Evolutionary conservation across 2,113 vertebrate species (phyloP).

Genomic region (Semnornis frantzii): DNA sequence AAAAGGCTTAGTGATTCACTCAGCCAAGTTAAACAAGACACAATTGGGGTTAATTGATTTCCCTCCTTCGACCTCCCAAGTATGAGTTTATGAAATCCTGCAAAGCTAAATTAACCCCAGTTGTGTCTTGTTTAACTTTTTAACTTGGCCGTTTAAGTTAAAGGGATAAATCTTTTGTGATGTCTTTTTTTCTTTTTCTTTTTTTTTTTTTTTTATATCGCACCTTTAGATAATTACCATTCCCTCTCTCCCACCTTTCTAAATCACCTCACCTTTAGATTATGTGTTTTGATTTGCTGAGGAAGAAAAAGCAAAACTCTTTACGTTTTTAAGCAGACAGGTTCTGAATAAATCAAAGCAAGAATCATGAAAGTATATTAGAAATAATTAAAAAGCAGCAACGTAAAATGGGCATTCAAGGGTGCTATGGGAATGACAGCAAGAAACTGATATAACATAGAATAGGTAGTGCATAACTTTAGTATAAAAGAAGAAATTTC

Average conservation of each 20-base stretch:
- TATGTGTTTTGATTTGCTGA: not conserved
- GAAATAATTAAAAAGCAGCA: not conserved
- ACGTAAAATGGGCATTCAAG: not conserved
- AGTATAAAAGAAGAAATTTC: not conserved
- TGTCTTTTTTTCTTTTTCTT: slow-evolving; percentile 37
- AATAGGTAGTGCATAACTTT: not conserved
- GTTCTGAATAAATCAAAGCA: not conserved
- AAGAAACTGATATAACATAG: not conserved
- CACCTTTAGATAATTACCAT: slow-evolving; percentile 37
- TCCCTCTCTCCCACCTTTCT: not conserved
- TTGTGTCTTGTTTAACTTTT: slow-evolving; percentile 62
- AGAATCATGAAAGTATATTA: not conserved
- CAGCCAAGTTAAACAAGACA: slow-evolving; percentile 62
- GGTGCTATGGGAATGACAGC: not conserved
- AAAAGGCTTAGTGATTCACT: slow-evolving; percentile 24
- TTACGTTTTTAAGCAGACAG: not conserved
- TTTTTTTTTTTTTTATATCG: slow-evolving; percentile 18
- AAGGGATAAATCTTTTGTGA: slow-evolving; percentile 28
- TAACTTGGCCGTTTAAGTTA: slow-evolving; percentile 48
- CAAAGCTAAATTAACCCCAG: slow-evolving; percentile 58
- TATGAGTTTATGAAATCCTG: slow-evolving; percentile 43
- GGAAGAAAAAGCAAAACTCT: not conserved
- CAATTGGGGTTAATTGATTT: slow-evolving; percentile 53
- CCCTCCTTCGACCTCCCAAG: slow-evolving; percentile 61
- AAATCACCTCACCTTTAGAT: not conserved